phyloP scores from a whole-genome alignment of 2,888 invertebrate species.

The Onchidella celtica region DNA sequence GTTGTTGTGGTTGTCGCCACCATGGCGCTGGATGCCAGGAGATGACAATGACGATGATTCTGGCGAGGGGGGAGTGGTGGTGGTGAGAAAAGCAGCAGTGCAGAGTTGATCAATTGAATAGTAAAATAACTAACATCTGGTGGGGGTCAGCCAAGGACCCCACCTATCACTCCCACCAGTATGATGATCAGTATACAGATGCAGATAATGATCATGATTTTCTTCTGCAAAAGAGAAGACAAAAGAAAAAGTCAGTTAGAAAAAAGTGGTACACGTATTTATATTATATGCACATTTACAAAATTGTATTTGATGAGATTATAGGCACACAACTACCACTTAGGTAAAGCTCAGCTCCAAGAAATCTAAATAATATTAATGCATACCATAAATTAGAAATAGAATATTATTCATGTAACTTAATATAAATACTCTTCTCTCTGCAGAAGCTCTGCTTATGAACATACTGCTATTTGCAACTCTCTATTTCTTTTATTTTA shows the following conservation, averaged over 20 bases:
- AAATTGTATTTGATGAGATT: neutral
- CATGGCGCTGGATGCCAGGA: neutral
- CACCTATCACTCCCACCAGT: slow-evolving; percentile 48
- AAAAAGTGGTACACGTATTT: no score
- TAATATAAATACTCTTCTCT: no score
- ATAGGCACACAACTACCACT: no score
- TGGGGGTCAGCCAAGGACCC: slow-evolving; percentile 38
- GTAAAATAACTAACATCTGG: slow-evolving; percentile 12
- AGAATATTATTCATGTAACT: no score
- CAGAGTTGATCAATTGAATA: slow-evolving; percentile 4
- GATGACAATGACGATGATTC: neutral
- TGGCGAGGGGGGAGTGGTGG: neutral
- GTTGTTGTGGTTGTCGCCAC: neutral
- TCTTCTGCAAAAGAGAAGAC: slow-evolving; percentile 53
- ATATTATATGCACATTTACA: neutral
- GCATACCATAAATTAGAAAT: no score
- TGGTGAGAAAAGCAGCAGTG: slow-evolving; percentile 21
- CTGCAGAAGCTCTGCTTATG: no score
- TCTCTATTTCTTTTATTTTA: no score
- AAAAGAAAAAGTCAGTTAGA: neutral
- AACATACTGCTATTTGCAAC: no score
- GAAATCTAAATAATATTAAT: no score
- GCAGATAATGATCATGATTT: slow-evolving; percentile 55
- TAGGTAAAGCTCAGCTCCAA: no score
- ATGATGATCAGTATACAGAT: slow-evolving; percentile 49